Evolutionary conservation across 2,797 vertebrate species (phyloP), one percentile per base, ranked within the genome.

Genomic region (Erethizon dorsatum): DNA sequence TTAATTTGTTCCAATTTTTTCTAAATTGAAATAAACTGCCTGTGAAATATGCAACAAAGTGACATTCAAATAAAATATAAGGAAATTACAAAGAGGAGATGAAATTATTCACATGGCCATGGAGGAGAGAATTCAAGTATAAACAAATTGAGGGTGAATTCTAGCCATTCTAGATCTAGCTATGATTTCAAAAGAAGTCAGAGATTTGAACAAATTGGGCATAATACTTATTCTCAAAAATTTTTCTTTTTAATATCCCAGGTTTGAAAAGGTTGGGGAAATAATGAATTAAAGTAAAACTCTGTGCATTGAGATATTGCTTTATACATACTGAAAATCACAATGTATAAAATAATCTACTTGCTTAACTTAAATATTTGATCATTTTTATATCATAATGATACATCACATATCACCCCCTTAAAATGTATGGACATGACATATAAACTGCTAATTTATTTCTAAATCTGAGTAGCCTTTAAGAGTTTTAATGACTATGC

Each of bases 341-440:
- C 3, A 90, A 33, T 57, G 57, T 61, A 83, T 22, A 26, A 82
- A 47, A 50, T 59, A 47, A 82, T 17, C 37, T 87, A 61, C n/a
- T 71, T 94, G 28, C 41, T 88, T 86, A 90, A 87, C 20, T 59
- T 82, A 92, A 92, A 86, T 94, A 88, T 54, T 63, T 79, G 7
- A 22, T 47, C 26, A 83, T 88, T 78, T 94, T 57, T 15, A 83
- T 22, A 85, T 78, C 13, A 83, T 24, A 13, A 85, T 90, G 85
- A 79, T 71, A 77, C 31, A 33, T 56, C 59, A 80, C 26, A 63
- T 28, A 28, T 37, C 14, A 59, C 52, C 14, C 4, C 22, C 41
- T 94, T 94, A 84, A 82, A 95, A 95, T 95, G 26, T 71, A 9
- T 59, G 37, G 61, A 67, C 2, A 71, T 56, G 12, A 47, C n/a